Percentiles rank a stretch among this genome's conserved stretches.
phyloP scores from a whole-genome alignment of 2,113 vertebrate genomes.

The Addax nasomaculatus region DNA sequence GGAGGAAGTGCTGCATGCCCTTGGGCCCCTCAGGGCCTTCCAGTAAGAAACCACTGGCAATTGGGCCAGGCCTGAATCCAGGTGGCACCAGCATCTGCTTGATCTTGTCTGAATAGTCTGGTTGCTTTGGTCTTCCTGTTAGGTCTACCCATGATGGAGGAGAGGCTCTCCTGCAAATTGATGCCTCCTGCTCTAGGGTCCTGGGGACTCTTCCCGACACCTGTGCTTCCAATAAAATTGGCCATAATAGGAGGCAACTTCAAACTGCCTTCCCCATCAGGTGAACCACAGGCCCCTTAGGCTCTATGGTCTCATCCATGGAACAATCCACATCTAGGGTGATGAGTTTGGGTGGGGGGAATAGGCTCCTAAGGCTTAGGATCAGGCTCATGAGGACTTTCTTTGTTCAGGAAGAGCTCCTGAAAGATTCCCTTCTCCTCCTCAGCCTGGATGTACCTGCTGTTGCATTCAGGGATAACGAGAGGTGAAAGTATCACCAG shows the following conservation, averaged over 20 bases:
- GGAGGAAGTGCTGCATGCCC: constrained; percentile 87
- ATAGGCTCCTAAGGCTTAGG: constrained; percentile 91
- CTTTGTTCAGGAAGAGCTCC: constrained; percentile 95
- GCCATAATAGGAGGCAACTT: constrained; percentile 92
- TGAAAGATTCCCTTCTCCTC: constrained; percentile 94
- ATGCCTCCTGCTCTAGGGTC: constrained; percentile 80
- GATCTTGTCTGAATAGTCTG: constrained; percentile 93
- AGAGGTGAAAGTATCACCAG: constrained; percentile 82
- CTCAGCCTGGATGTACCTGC: constrained; percentile 90
- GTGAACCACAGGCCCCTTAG: constrained; percentile 67
- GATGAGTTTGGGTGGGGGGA: constrained; percentile 87
- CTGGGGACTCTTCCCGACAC: constrained; percentile 84
- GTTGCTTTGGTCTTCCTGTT: constrained; percentile 93
- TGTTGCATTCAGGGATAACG: constrained; percentile 85
- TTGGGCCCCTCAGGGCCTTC: constrained; percentile 77
- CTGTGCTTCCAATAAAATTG: constrained; percentile 88
- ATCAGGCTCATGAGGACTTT: constrained; percentile 92
- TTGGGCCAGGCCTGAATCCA: constrained; percentile 84
- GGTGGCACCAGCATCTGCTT: constrained; percentile 89
- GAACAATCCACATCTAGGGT: constrained; percentile 91
- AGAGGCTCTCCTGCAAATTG: constrained; percentile 93
- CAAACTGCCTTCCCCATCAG: constrained; percentile 75
- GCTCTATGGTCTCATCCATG: constrained; percentile 86
- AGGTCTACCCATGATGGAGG: constrained; percentile 91
- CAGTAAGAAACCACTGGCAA: constrained; percentile 88